phyloP scores from a whole-genome alignment of 2,113 vertebrate species.

The Taurulus bubalis region DNA sequence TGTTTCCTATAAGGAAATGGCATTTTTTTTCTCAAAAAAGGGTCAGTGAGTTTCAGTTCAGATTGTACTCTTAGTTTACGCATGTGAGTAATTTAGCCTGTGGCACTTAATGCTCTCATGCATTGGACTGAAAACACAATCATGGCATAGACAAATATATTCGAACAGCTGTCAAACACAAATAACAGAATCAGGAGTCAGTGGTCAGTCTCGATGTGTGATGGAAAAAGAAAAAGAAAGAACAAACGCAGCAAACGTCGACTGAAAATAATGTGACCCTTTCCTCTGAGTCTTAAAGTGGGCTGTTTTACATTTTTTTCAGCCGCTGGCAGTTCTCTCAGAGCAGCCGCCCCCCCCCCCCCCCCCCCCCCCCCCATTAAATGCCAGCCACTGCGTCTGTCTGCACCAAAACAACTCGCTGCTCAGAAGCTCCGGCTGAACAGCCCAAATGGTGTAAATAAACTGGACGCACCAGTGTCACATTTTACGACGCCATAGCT shows the following conservation, averaged over 20 bases:
- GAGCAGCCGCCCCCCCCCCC: conserved; percentile 39
- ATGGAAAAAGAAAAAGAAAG: not conserved
- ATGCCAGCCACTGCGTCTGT: conserved; percentile 81
- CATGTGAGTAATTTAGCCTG: conserved; percentile 49
- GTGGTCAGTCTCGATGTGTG: conserved; percentile 12
- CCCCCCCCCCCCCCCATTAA: conserved; percentile 44
- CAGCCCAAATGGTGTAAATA: conserved; percentile 24
- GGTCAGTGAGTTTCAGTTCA: conserved; percentile 48
- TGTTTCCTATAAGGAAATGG: conserved; percentile 14
- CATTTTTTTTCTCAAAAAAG: not conserved
- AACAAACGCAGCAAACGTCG: conserved; percentile 7
- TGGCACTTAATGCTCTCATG: conserved; percentile 40
- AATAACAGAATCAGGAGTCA: conserved; percentile 11
- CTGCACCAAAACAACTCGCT: conserved; percentile 74
- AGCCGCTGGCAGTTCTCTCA: conserved; percentile 48
- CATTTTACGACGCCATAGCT: conserved; percentile 52
- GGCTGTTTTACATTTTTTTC: conserved; percentile 49
- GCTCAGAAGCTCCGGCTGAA: conserved; percentile 38
- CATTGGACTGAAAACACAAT: conserved; percentile 7
- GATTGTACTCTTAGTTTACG: conserved; percentile 28
- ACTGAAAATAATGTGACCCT: conserved; percentile 24
- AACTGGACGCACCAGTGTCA: conserved; percentile 47
- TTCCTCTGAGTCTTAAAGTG: conserved; percentile 23
- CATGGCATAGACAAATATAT: conserved; percentile 14
- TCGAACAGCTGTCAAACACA: conserved; percentile 37